Conservation (phyloP, 2,888 invertebrate genomes). For the Timema cristinae region DNA sequence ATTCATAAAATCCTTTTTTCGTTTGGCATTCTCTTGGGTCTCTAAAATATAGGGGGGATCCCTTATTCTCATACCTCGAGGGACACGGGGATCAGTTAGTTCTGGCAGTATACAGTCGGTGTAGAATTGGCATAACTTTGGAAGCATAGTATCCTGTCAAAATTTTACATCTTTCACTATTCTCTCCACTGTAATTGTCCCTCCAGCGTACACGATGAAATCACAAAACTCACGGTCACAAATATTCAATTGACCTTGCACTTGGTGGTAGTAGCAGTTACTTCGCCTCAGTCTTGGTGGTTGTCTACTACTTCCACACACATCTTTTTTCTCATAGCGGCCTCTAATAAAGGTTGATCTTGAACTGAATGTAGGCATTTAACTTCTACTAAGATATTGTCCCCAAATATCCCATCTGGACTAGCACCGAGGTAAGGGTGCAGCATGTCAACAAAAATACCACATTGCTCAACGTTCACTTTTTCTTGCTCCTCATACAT, state of each 20-base stretch:
- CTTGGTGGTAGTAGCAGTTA: not conserved
- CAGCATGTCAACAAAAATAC: not conserved
- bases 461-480: not conserved
- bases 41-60: not conserved
- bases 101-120: conserved; percentile 17
- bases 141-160: conserved; percentile 17
- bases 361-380: conserved; percentile 2
- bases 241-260: conserved; percentile 19
- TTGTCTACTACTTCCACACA: not conserved
- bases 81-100: conserved; percentile 19
- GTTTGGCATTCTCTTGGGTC: conserved; percentile 1
- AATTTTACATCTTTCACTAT: conserved; percentile 8
- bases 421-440: conserved; percentile 8
- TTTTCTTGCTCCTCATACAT: not conserved
- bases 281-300: not conserved
- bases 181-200: not conserved
- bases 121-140: conserved; percentile 16
- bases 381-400: not conserved
- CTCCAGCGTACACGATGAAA: conserved; percentile 15
- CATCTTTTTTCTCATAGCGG: not conserved
- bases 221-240: conserved; percentile 14
- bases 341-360: not conserved
- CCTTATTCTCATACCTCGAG: conserved; percentile 6
- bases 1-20: not conserved
- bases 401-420: not conserved